These are phyloP conservation scores for Sphaerophoria taeniata DNA, from an alignment of 2,888 invertebrate genomes.

Conservation along the genomic window DNA sequence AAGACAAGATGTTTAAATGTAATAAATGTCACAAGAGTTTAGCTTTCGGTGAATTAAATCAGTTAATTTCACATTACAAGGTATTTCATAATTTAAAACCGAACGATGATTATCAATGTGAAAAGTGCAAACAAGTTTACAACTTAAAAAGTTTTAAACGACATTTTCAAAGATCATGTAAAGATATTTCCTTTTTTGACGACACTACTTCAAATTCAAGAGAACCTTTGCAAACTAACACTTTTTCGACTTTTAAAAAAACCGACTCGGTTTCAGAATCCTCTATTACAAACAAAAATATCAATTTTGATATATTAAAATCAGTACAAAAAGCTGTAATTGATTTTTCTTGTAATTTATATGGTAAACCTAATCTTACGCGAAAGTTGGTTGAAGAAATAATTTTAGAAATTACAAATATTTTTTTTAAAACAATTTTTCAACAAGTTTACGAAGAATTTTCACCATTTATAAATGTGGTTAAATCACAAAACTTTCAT, in stretches of 20 bases:
- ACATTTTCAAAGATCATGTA: slow-evolving; percentile 16
- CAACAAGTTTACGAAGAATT: no score
- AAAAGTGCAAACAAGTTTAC: slow-evolving; percentile 5
- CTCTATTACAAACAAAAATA: no score
- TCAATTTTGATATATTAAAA: slow-evolving; percentile 1
- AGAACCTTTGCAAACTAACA: slow-evolving; percentile 7
- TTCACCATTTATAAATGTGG: no score
- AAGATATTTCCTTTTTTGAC: not conserved
- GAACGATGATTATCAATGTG: slow-evolving; percentile 19
- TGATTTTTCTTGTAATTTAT: slow-evolving; percentile 24
- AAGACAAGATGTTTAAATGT: slow-evolving; percentile 10
- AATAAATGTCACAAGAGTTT: not conserved
- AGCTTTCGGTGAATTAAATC: no score
- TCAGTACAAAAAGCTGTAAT: slow-evolving; percentile 7
- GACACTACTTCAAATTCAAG: not conserved
- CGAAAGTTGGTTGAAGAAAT: slow-evolving; percentile 25
- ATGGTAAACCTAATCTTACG: slow-evolving; percentile 23
- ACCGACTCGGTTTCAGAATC: not conserved
- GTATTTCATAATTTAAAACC: slow-evolving; percentile 3
- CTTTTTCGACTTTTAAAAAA: not conserved
- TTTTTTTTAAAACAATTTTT: not conserved
- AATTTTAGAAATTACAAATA: slow-evolving; percentile 21
- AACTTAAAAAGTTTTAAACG: slow-evolving; percentile 17
- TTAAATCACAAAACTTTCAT: no score
- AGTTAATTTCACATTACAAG: slow-evolving; percentile 10